Evolutionary conservation across 1,140 invertebrate genomes (phyloP), one percentile per base, ranked within the genome.

Genomic region (Calosoma granatense): DNA sequence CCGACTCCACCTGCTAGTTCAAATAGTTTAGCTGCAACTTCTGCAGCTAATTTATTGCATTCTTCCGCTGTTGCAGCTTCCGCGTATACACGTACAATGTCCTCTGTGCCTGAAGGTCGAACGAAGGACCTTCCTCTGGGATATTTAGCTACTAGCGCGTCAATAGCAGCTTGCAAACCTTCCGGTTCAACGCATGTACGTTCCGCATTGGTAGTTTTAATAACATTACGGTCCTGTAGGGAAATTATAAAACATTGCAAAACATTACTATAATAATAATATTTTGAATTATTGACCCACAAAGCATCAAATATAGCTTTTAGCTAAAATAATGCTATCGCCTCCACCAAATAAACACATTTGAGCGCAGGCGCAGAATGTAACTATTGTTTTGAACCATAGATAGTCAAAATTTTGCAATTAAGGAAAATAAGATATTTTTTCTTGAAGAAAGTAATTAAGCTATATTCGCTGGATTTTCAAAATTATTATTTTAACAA

Each of bases 71-170:
- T 88, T 22, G 87, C 80, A 3, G 94, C 93, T 77, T 99, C 97
- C 0, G 94, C 92, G 76, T 98, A 99, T 0, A 99, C 85, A 57
- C 97, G 78, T 1, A 99, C 90, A 22, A 98, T 77, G 74, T 98
- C 92, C 77, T 99, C 97, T 20, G 97, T 99, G 36, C 97, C 97
- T 0, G 95, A 98, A 1, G 97, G 90, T 58, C 96, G 80, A 0
- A 97, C 91, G 78, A 98, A 98, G 14, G 92, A 78, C 57, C 95
- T 76, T 0, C 86, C 92, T 64, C 78, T 78, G 4, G 73, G 69
- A 69, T 88, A 92, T 57, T 81, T 80, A 0, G 72, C 61, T 1
- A 92, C 86, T 0, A 88, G 59, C 57, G 76, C 69, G 70, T 97
- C 81, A 56, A 99, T 92, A 62, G 80, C 80, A 3, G 77, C 70